Base-by-base conservation (phyloP, 2,797 vertebrate genomes). In the Lepus townsendii region DNA sequence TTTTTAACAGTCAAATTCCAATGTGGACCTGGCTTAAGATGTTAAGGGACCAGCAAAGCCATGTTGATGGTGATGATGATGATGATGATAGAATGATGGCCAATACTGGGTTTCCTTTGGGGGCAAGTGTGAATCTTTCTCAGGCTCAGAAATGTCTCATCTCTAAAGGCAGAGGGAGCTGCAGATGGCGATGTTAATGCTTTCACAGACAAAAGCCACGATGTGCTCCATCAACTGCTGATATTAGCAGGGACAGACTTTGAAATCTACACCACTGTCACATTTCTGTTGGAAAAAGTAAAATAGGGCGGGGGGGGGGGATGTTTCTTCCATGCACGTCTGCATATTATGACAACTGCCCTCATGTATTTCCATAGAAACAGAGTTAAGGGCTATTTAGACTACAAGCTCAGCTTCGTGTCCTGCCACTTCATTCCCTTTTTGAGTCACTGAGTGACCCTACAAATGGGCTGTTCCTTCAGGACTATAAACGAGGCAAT, bases 341-440 rank as follows among this genome's bases (percentile, higher is more conserved):
- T 92, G 35, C 77, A 84, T 97, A 92, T 96, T 96, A 96, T 62
- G 79, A 97, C 97, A 93, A 93, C 26, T 73, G 75, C 75, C 83
- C 94, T 96, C 97, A 93, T 47, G 69, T 57, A 97, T 96, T 92
- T 95, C 96, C 47, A 96, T 0, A 95, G 89, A 95, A 89, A 97
- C 95, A 82, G 75, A 93, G 95, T 89, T 73, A 93, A 97, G 97
- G 97, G 86, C 86, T 95, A 72, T 92, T 95, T 26, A 78, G 96
- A 79, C 17, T 50, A 30, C 13, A 90, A 85, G 71, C 89, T 94
- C 11, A 86, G 88, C 88, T 75, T 82, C 60, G 5, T 57, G 83
- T 22, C 83, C 78, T 22, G 9, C 86, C 91, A 95, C 90, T 82
- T 88, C 78, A 27, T 91, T 72, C 72, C 95, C 88, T 94, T 88